These are phyloP conservation scores for Chloromyia formosa DNA, from an alignment of 2,888 invertebrate species.

Conservation along the genomic window DNA sequence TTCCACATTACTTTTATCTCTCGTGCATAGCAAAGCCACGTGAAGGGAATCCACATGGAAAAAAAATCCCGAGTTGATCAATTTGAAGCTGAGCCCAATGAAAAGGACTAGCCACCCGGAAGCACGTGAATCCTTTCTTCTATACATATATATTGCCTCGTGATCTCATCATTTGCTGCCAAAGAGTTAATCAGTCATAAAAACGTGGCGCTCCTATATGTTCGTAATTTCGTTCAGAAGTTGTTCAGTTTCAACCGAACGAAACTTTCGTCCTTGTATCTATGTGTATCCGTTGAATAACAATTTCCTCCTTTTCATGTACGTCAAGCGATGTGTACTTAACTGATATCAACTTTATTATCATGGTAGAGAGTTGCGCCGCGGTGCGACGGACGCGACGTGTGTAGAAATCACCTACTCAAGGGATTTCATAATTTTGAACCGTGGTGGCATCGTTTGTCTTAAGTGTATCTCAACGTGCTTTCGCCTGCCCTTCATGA, in stretches of 20 bases:
- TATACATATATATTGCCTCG: neutral
- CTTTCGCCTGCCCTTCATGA: neutral
- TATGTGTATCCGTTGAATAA: conserved; percentile 17
- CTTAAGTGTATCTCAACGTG: conserved; percentile 22
- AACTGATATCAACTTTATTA: conserved; percentile 8
- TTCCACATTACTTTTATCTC: conserved; percentile 42
- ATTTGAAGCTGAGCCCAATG: neutral
- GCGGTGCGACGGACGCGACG: neutral
- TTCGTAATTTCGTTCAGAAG: neutral
- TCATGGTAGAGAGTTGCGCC: neutral
- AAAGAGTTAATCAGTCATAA: conserved; percentile 26
- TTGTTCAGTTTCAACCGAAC: neutral
- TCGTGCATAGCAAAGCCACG: conserved; percentile 23
- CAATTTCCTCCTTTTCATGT: conserved; percentile 4
- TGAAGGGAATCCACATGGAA: neutral
- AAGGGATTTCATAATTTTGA: conserved; percentile 37
- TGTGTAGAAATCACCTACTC: conserved; percentile 7
- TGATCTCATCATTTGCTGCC: conserved; percentile 5
- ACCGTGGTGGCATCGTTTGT: conserved; percentile 24
- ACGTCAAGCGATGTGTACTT: neutral
- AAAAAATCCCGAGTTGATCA: neutral
- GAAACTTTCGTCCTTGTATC: neutral
- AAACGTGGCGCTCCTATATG: neutral
- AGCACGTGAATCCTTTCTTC: neutral
- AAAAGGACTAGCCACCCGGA: conserved; percentile 3